Evolutionary conservation across 2,797 vertebrate genomes (phyloP).

Genomic region (Esox masquinongy): DNA sequence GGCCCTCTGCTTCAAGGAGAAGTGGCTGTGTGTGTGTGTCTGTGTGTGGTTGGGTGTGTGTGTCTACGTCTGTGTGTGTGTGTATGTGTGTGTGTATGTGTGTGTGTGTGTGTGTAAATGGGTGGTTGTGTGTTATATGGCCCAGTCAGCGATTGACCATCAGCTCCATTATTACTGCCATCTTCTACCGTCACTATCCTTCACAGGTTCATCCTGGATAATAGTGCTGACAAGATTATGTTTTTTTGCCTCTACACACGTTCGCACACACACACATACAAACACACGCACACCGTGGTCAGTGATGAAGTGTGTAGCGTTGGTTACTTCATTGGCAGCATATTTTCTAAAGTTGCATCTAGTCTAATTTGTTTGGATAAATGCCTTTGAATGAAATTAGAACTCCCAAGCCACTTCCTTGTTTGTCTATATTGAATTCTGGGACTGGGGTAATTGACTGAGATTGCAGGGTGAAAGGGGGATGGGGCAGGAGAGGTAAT

Average conservation of each 20-base stretch:
- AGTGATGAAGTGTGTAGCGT: constrained; percentile 29
- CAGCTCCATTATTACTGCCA: constrained; percentile 44
- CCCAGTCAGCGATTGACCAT: constrained; percentile 40
- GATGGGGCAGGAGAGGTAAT: not conserved
- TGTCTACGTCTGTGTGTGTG: not conserved
- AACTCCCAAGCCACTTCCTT: constrained; percentile 71
- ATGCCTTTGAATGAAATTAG: constrained; percentile 72
- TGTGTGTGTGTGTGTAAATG: not conserved
- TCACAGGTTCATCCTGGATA: constrained; percentile 37
- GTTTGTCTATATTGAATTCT: constrained; percentile 69
- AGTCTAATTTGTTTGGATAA: constrained; percentile 75
- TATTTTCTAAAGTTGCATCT: constrained; percentile 54
- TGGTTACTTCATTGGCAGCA: constrained; percentile 42
- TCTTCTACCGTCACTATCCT: constrained; percentile 2
- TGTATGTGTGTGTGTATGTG: not conserved
- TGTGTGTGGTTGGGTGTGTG: not conserved
- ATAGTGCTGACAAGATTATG: not conserved
- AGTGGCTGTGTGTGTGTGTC: not conserved
- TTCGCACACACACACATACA: constrained; percentile 9
- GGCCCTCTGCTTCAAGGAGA: constrained; percentile 36
- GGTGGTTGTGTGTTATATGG: not conserved
- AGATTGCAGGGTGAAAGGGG: constrained; percentile 55
- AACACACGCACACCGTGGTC: not conserved
- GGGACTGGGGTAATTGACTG: constrained; percentile 68
- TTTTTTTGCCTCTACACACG: not conserved